phyloP scores from a whole-genome alignment of 2,113 vertebrate genomes.

The Deroptyus accipitrinus region DNA sequence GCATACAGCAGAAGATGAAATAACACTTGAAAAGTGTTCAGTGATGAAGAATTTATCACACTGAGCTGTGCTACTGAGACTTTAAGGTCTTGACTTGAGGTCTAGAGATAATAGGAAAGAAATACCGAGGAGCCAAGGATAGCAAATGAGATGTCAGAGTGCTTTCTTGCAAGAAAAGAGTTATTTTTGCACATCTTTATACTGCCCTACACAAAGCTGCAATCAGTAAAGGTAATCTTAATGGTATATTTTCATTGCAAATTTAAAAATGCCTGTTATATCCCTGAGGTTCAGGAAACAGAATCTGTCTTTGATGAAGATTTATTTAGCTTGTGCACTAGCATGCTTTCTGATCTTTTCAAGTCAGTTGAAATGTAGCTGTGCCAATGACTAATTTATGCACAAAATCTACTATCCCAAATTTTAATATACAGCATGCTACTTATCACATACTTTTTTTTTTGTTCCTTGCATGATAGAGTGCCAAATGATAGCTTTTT shows the following conservation, averaged over 20 bases:
- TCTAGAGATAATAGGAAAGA: background rate
- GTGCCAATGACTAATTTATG: background rate
- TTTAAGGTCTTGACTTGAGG: background rate
- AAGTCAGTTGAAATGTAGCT: background rate
- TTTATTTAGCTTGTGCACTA: background rate
- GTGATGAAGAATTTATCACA: background rate
- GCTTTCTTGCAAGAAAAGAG: background rate
- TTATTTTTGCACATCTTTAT: background rate
- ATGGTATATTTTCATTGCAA: background rate
- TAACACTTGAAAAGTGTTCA: background rate
- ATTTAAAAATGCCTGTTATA: background rate
- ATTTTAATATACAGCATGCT: background rate
- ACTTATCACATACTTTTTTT: background rate
- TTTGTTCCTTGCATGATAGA: background rate
- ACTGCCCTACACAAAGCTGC: background rate
- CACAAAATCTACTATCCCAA: background rate
- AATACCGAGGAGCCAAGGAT: background rate
- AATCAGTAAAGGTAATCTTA: background rate
- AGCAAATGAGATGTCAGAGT: background rate
- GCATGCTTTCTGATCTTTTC: background rate
- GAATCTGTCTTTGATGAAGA: background rate
- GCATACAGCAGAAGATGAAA: background rate
- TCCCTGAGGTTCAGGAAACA: background rate
- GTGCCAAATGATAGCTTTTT: background rate
- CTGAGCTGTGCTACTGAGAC: background rate